Conservation (phyloP, 2,113 vertebrate genomes). For the Glareola pratincola region DNA sequence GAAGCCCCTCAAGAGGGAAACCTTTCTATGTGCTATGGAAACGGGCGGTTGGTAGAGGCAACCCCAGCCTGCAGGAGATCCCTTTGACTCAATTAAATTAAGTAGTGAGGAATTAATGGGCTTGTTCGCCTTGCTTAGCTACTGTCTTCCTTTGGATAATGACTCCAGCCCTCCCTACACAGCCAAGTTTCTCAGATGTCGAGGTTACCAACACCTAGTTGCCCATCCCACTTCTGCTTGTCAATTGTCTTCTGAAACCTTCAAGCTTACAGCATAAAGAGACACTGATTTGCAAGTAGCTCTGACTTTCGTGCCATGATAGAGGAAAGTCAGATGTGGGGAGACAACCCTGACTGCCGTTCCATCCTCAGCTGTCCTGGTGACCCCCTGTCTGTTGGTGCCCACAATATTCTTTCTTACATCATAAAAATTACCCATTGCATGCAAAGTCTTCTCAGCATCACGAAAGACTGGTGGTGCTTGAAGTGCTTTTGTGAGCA, state of each 20-base stretch:
- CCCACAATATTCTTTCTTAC: not conserved
- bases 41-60: not conserved
- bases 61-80: not conserved
- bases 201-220: not conserved
- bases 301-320: not conserved
- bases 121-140: not conserved
- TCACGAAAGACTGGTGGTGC: not conserved
- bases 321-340: not conserved
- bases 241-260: not conserved
- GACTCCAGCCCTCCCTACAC: fast-evolving
- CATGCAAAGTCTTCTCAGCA: not conserved
- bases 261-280: not conserved
- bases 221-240: not conserved
- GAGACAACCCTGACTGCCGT: not conserved
- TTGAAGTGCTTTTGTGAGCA: not conserved
- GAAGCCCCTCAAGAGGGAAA: not conserved
- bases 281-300: not conserved
- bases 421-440: not conserved
- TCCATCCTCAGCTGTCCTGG: not conserved
- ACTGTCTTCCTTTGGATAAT: not conserved
- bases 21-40: not conserved
- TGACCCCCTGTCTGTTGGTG: not conserved
- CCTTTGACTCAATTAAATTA: not conserved
- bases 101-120: not conserved
- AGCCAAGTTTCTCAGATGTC: not conserved